phyloP scores from a whole-genome alignment of 2,888 invertebrate species.

The Metopia argyrocephala region DNA sequence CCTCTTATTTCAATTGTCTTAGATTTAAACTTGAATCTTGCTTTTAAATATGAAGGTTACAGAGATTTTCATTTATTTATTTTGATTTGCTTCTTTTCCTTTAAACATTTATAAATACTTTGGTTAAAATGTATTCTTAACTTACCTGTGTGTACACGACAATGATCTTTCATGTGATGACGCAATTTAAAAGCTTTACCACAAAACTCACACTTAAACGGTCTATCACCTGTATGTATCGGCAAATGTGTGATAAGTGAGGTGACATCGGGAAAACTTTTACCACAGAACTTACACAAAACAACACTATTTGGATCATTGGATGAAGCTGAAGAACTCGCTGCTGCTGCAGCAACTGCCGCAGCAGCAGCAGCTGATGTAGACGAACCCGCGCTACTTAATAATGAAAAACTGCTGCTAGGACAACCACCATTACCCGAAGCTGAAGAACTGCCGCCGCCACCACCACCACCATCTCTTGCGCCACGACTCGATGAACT shows the following conservation, averaged over 20 bases:
- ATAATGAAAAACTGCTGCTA: conserved; percentile 65
- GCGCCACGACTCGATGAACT: conserved; percentile 65
- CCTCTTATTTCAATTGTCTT: no score
- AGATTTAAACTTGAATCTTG: no score
- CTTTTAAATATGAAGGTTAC: no score
- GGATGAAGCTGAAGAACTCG: conserved; percentile 70
- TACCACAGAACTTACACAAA: conserved; percentile 94
- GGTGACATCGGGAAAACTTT: conserved; percentile 93
- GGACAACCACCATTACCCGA: conserved; percentile 74
- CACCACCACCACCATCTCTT: conserved; percentile 66
- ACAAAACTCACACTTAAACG: conserved; percentile 96
- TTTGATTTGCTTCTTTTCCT: not conserved
- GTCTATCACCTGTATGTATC: conserved; percentile 93
- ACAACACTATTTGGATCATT: conserved; percentile 87
- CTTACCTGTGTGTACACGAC: conserved; percentile 92
- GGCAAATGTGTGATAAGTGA: conserved; percentile 92
- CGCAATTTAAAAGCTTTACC: conserved; percentile 95
- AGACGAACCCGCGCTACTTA: conserved; percentile 70
- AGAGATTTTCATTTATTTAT: not conserved
- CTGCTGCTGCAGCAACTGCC: conserved; percentile 72
- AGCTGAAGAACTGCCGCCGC: conserved; percentile 67
- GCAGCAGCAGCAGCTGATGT: conserved; percentile 74
- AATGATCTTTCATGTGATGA: conserved; percentile 96
- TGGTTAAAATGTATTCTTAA: conserved; percentile 51
- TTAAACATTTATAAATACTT: not conserved